Evolutionary conservation across 2,888 invertebrate species (phyloP).

Genomic region (Chrysopilus asiliformis): DNA sequence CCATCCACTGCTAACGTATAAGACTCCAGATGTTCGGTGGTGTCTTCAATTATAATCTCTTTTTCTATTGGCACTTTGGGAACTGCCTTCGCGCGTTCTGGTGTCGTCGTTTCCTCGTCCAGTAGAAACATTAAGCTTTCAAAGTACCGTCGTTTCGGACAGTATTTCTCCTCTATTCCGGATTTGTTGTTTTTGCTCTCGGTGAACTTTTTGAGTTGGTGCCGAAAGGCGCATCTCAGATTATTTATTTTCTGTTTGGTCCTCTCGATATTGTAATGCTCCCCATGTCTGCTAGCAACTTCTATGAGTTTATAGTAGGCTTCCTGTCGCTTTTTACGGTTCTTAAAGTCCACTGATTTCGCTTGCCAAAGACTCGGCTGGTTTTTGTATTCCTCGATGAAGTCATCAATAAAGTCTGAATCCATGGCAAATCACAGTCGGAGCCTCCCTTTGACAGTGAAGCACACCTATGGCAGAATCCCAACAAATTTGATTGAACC

Average conservation of each 20-base stretch:
- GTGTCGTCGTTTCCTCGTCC: constrained; percentile 27
- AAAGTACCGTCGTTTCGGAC: constrained; percentile 32
- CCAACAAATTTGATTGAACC: too few relatives aligned
- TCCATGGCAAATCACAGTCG: too few relatives aligned
- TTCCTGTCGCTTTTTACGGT: constrained; percentile 30
- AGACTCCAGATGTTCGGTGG: constrained; percentile 12
- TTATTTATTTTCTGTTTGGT: constrained; percentile 36
- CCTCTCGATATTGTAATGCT: constrained; percentile 33
- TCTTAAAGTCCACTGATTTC: constrained; percentile 30
- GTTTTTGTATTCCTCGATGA: constrained; percentile 32
- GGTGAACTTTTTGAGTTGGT: constrained; percentile 31
- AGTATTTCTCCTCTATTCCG: constrained; percentile 32
- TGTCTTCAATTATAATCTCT: background rate
- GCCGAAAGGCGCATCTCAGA: constrained; percentile 32
- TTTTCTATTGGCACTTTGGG: constrained; percentile 14
- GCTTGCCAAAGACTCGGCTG: constrained; percentile 35
- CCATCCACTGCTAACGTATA: constrained; percentile 10
- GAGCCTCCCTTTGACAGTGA: too few relatives aligned
- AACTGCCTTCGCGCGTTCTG: constrained; percentile 19
- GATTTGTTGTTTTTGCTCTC: constrained; percentile 30
- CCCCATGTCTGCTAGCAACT: constrained; percentile 33
- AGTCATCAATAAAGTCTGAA: constrained; percentile 33
- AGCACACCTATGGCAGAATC: too few relatives aligned
- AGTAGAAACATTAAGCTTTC: constrained; percentile 34
- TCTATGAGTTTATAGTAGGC: constrained; percentile 32